Conservation (phyloP, 2,797 vertebrate species). For the Acanthiza pusilla region DNA sequence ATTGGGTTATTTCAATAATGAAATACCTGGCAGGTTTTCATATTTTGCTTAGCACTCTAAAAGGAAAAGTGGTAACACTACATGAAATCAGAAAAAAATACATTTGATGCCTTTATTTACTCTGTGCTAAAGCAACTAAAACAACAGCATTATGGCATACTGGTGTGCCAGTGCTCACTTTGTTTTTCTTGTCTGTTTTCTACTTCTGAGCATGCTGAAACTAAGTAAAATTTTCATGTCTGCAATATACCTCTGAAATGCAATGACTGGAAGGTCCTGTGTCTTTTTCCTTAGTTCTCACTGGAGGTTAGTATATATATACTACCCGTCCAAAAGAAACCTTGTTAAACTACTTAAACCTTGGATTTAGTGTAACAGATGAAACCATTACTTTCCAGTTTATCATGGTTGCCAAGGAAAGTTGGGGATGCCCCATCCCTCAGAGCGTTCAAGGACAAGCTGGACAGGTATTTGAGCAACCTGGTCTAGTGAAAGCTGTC, state of each 20-base stretch:
- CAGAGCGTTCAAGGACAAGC: not conserved
- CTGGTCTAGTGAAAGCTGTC: not conserved
- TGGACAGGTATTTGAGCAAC: fast-evolving
- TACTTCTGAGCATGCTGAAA: not conserved
- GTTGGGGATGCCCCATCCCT: too few species aligned
- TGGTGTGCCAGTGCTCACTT: not conserved
- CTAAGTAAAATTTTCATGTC: not conserved
- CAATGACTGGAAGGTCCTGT: not conserved
- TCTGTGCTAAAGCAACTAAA: not conserved
- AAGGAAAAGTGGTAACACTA: not conserved
- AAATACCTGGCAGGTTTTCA: not conserved
- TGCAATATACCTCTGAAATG: not conserved
- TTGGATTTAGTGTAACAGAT: not conserved
- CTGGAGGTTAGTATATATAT: not conserved
- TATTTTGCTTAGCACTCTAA: not conserved
- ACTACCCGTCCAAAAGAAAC: not conserved
- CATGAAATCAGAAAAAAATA: not conserved
- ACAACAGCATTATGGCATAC: not conserved
- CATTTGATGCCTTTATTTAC: not conserved
- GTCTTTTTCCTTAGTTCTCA: not conserved
- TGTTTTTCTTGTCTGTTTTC: not conserved
- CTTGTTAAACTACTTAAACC: not conserved
- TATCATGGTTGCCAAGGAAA: not conserved
- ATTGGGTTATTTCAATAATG: not conserved
- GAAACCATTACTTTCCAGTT: not conserved